Evolutionary conservation across 2,888 invertebrate genomes (phyloP).

Genomic region (Alentia gelatinosa): DNA sequence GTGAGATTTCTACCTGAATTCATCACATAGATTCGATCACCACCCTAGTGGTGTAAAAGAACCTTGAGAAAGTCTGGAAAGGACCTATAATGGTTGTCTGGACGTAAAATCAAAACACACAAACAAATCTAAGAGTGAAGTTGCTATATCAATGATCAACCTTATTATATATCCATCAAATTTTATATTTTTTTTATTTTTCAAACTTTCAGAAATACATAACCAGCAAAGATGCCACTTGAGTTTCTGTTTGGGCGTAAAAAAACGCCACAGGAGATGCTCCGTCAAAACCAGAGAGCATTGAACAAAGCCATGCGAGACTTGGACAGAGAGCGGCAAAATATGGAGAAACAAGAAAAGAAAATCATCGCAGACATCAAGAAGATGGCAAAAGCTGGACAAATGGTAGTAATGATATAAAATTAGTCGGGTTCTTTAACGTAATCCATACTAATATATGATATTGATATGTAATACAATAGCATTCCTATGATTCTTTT

Average conservation of each 20-base stretch:
- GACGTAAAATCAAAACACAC: too few species aligned
- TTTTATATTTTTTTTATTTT: too few species aligned
- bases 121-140: too few species aligned
- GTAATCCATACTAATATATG: too few species aligned
- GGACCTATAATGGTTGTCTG: too few species aligned
- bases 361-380: conserved; percentile 99
- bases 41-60: too few species aligned
- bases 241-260: conserved; percentile 93
- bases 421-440: too few species aligned
- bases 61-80: too few species aligned
- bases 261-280: conserved; percentile 98
- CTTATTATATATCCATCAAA: neutral
- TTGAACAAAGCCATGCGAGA: conserved; percentile 99
- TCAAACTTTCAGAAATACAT: conserved; percentile 42
- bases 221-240: conserved; percentile 77
- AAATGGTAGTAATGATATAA: conserved; percentile 89
- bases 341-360: conserved; percentile 99
- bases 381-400: conserved; percentile 98
- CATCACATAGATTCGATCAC: too few species aligned
- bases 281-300: conserved; percentile 98
- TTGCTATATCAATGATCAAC: neutral
- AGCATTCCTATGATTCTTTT: too few species aligned
- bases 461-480: too few species aligned
- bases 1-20: too few species aligned
- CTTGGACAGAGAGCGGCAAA: conserved; percentile 92